A percentile compares a stretch with the other conserved stretches of the same genome.
Evolutionary conservation across 2,888 invertebrate species (phyloP).

Genomic region (Calameuta idolon): DNA sequence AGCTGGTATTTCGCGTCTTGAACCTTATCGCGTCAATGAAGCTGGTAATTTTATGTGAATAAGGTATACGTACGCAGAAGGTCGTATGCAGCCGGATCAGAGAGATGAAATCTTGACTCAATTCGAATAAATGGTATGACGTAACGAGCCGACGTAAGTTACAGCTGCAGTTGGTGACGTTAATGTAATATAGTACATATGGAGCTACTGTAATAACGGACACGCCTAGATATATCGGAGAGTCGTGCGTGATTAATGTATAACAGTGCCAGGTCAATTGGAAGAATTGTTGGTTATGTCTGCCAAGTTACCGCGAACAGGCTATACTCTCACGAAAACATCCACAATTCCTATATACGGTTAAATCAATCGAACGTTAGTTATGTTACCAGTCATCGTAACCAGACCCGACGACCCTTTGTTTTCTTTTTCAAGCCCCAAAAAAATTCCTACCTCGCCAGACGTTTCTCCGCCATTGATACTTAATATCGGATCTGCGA

Average conservation of each 20-base stretch:
- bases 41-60: neutral
- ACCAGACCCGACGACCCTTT: neutral
- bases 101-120: slow-evolving; percentile 22
- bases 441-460: neutral
- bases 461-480: neutral
- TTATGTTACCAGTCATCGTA: neutral
- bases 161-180: slow-evolving; percentile 27
- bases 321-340: neutral
- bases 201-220: neutral
- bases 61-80: neutral
- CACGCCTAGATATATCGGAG: neutral
- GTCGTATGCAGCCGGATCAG: slow-evolving; percentile 22
- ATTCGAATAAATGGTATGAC: slow-evolving; percentile 27
- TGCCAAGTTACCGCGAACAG: neutral
- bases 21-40: neutral
- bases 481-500: neutral
- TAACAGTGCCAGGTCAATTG: slow-evolving; percentile 40
- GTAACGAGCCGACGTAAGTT: slow-evolving; percentile 29
- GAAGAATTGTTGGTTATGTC: slow-evolving; percentile 14
- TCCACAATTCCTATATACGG: neutral
- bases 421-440: neutral
- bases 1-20: no score
- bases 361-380: neutral
- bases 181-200: slow-evolving; percentile 1
- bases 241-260: slow-evolving; percentile 9